Evolutionary conservation across 1,140 invertebrate genomes (phyloP).

Genomic region (Drosophila chauvacae): DNA sequence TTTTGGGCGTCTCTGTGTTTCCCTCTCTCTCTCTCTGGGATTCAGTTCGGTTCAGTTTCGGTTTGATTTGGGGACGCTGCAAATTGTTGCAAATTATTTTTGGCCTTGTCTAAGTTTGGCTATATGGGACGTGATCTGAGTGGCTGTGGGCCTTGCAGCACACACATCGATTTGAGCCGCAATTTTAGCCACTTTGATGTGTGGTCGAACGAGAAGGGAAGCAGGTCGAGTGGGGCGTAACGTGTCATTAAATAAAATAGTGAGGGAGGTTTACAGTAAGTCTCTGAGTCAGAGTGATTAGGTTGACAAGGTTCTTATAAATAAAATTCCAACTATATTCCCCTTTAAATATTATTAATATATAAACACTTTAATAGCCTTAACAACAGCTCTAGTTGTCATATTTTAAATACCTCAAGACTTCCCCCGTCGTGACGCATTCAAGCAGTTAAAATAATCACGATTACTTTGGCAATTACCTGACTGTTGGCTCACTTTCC

Average conservation of each 20-base stretch:
- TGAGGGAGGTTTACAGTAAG: constrained; percentile 28
- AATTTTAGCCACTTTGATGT: constrained; percentile 62
- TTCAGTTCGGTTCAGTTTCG: constrained; percentile 21
- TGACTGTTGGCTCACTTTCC: constrained; percentile 53
- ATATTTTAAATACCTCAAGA: background rate
- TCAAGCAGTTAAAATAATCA: constrained; percentile 26
- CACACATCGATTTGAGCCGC: constrained; percentile 50
- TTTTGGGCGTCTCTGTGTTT: constrained; percentile 27
- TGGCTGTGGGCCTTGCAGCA: constrained; percentile 39
- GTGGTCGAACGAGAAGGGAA: constrained; percentile 50
- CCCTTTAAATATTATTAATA: background rate
- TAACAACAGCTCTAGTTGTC: background rate
- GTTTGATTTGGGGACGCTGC: constrained; percentile 55
- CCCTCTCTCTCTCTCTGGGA: background rate
- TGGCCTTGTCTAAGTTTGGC: constrained; percentile 80
- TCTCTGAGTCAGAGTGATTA: background rate
- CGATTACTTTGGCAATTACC: constrained; percentile 61
- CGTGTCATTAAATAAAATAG: constrained; percentile 55
- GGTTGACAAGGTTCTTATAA: constrained; percentile 14
- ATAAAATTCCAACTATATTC: background rate
- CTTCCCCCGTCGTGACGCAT: constrained; percentile 4
- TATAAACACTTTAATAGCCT: background rate
- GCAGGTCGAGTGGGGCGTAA: constrained; percentile 19
- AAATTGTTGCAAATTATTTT: constrained; percentile 81
- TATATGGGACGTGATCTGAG: constrained; percentile 47